Base-by-base conservation (phyloP, 2,888 invertebrate species). In the Terebella lapidaria region DNA sequence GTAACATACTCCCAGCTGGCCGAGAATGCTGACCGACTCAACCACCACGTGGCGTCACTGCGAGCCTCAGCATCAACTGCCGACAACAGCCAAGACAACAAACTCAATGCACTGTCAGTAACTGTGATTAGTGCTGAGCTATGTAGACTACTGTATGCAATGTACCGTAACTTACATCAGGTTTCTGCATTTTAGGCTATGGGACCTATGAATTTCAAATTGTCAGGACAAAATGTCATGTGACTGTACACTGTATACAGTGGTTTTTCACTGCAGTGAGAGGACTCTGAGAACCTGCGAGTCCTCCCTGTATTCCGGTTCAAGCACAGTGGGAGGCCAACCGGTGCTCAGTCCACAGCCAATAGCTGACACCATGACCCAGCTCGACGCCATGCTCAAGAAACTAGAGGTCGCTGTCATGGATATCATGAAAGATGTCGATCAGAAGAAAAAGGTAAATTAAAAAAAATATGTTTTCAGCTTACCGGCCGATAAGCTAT, bases 291-390 rank as follows among this genome's bases (percentile, higher is more conserved):
- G 10, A n/a, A 15, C 42, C 42, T 35, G 42, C n/a, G 42, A 35
- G n/a, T 10, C 42, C 10, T 35, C 42, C 10, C n/a, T 35, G 42
- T 35, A 35, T 35, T 35, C 42, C 10, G 42, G 42, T 35, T 35
- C 42, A 70, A 73, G n/a, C n/a, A 35, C 42, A 15, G 10, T 67
- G 0, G 64, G 67, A 58, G 74, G 76, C 18, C 69, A 69, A 52
- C 74, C 74, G 2, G 57, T 66, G 10, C 59, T 75, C 60, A 74
- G 70, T n/a, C 74, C 74, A 3, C 64, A 62, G 46, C 67, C 68
- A 3, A 59, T 76, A n/a, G 64, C 70, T 55, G 71, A 71, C 24
- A 61, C 68, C 42, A 69, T 73, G 57, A 62, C 67, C 3, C 66
- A 72, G 52, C 69, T 77, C 3, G 65, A 70, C 27, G 62, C 64